Evolutionary conservation across 2,888 invertebrate species (phyloP).

Genomic region (Tenthredo amoena): DNA sequence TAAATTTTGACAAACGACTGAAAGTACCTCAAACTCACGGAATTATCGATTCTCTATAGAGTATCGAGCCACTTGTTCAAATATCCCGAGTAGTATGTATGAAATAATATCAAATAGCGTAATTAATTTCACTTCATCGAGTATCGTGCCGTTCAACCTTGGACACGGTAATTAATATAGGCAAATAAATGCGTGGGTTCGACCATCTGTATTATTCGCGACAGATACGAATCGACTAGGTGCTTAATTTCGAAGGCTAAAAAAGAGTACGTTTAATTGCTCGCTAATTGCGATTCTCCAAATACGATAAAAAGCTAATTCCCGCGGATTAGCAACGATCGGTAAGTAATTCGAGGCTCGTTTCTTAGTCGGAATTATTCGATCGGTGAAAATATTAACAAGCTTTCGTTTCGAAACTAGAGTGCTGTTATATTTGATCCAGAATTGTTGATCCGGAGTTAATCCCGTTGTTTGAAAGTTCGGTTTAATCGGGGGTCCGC

Average conservation of each 20-base stretch:
- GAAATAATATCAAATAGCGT: neutral
- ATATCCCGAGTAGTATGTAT: neutral
- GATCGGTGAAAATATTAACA: neutral
- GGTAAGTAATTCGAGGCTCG: neutral
- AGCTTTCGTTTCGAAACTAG: neutral
- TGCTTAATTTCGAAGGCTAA: neutral
- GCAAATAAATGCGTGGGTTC: neutral
- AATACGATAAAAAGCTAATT: neutral
- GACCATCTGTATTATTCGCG: neutral
- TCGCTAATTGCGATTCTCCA: neutral
- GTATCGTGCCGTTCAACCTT: neutral
- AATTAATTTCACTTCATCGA: neutral
- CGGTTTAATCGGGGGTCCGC: neutral
- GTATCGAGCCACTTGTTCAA: slow-evolving; percentile 5
- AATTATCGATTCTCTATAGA: neutral
- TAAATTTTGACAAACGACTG: neutral
- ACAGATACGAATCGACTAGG: neutral
- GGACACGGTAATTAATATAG: neutral
- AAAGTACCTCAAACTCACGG: neutral
- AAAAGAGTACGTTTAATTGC: neutral
- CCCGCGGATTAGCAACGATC: neutral
- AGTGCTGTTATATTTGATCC: neutral
- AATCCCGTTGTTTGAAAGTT: slow-evolving; percentile 15
- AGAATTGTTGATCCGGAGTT: neutral
- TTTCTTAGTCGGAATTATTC: neutral